phyloP scores from a whole-genome alignment of 2,888 invertebrate genomes.

The Lycia hirtaria region DNA sequence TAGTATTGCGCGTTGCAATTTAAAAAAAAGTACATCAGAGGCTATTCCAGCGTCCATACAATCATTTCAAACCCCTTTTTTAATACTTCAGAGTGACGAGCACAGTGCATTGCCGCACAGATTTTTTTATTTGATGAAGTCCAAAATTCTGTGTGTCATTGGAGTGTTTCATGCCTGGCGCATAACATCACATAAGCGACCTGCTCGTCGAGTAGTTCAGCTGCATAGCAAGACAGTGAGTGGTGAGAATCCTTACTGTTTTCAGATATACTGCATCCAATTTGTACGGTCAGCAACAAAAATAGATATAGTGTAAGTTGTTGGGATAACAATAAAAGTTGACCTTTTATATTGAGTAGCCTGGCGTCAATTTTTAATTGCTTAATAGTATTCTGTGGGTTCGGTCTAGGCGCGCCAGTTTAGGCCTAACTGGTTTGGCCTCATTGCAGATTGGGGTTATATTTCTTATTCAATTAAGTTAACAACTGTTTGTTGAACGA shows the following conservation, averaged over 20 bases:
- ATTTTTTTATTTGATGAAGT: too few relatives aligned
- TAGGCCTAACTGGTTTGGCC: conserved; percentile 21
- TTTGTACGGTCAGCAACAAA: conserved; percentile 45
- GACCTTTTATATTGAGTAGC: conserved; percentile 14
- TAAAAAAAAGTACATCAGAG: too few relatives aligned
- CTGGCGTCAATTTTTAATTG: conserved; percentile 23
- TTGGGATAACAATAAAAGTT: conserved; percentile 13
- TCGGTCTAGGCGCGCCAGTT: conserved; percentile 10
- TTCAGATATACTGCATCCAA: conserved; percentile 2
- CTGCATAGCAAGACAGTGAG: too few relatives aligned
- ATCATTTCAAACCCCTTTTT: too few relatives aligned
- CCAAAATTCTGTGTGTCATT: too few relatives aligned
- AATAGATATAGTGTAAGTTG: conserved; percentile 42
- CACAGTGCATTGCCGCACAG: too few relatives aligned
- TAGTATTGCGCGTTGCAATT: too few relatives aligned
- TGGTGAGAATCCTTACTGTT: conserved; percentile 1
- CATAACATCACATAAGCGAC: too few relatives aligned
- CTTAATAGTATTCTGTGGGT: conserved; percentile 22
- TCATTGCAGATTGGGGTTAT: conserved; percentile 20
- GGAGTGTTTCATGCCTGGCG: too few relatives aligned
- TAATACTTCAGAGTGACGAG: too few relatives aligned
- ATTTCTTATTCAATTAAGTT: conserved; percentile 17
- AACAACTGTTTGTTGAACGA: not conserved
- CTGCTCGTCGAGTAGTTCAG: too few relatives aligned
- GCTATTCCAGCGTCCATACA: too few relatives aligned